A percentile compares a stretch with the other conserved stretches of the same genome.
phyloP scores from a whole-genome alignment of 1,140 invertebrate genomes.

The Sarcophaga peregrina region DNA sequence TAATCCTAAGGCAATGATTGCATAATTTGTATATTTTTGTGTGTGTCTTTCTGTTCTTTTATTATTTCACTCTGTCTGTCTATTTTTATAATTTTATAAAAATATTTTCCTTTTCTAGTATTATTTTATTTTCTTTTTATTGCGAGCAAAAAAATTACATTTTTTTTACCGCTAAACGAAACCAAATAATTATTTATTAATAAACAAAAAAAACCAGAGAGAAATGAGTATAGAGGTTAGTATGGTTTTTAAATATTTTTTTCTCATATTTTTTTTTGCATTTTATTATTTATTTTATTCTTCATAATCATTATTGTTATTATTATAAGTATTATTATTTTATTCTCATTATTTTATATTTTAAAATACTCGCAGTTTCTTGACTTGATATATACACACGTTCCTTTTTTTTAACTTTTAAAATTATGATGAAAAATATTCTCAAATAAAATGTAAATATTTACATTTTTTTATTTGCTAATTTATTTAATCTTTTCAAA shows the following conservation, averaged over 20 bases:
- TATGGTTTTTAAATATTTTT: background rate
- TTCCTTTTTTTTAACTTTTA: no score
- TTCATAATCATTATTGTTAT: background rate
- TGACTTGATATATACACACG: no score
- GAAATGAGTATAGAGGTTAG: constrained; percentile 26
- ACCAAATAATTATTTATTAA: background rate
- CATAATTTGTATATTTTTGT: background rate
- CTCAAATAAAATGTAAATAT: constrained; percentile 8
- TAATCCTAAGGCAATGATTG: background rate
- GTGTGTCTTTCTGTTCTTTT: no score
- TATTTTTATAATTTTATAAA: background rate
- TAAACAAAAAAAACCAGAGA: background rate
- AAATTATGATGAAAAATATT: background rate
- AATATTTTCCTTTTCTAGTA: background rate
- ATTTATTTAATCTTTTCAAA: constrained; percentile 2
- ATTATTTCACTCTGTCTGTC: no score
- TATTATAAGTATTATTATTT: background rate
- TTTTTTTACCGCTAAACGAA: background rate
- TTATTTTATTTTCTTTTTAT: background rate
- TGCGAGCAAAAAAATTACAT: no score
- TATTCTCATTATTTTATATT: no score
- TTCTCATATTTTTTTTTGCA: background rate
- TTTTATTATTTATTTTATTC: background rate
- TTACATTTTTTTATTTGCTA: constrained; percentile 27
- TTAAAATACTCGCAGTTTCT: no score